phyloP scores from a whole-genome alignment of 2,888 invertebrate genomes.

The Pollenia labialis region DNA sequence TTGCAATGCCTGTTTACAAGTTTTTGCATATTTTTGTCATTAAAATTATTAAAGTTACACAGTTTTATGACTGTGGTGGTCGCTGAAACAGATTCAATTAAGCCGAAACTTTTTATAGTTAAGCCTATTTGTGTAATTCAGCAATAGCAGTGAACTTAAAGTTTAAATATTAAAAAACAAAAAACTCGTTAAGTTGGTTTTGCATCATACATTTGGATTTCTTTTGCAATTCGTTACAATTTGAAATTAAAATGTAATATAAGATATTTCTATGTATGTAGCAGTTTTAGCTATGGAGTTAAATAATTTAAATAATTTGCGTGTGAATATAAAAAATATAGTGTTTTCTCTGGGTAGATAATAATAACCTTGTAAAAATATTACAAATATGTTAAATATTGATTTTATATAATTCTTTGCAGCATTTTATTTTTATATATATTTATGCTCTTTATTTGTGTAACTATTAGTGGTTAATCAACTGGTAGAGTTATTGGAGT shows the following conservation, averaged over 20 bases:
- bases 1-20: slow-evolving; percentile 26
- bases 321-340: neutral
- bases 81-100: neutral
- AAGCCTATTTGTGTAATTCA: slow-evolving; percentile 4
- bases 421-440: neutral
- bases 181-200: slow-evolving; percentile 1
- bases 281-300: neutral
- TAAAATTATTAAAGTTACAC: slow-evolving; percentile 44
- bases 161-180: neutral
- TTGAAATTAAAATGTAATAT: slow-evolving; percentile 11
- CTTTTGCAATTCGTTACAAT: slow-evolving; percentile 31
- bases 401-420: slow-evolving; percentile 31
- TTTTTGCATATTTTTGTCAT: slow-evolving; percentile 68
- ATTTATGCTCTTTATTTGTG: neutral
- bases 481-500: neutral
- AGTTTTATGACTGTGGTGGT: slow-evolving; percentile 31
- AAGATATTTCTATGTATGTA: neutral
- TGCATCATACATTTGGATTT: slow-evolving; percentile 27
- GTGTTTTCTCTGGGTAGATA: neutral
- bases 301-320: neutral
- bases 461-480: too few species aligned
- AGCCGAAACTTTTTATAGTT: neutral
- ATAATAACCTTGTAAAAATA: slow-evolving; percentile 33
- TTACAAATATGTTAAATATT: slow-evolving; percentile 11
- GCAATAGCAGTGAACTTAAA: neutral